Evolutionary conservation across 64 coral and sea anemone genomes (phyloP).

Genomic region (Montipora sp.): DNA sequence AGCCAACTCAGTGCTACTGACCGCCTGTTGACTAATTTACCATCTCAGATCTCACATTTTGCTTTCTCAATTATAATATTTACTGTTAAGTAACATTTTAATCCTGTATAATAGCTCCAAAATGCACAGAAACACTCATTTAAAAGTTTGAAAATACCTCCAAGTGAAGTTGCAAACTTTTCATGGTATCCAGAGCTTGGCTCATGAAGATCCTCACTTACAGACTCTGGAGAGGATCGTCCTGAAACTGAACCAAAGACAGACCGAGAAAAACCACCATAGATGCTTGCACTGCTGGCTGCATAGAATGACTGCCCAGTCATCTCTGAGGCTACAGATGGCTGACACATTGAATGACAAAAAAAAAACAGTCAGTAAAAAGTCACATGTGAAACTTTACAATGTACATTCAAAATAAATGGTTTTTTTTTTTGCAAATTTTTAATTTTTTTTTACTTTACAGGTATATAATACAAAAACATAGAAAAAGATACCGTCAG

Average conservation of each 20-base stretch:
- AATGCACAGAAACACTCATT: no score
- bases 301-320: constrained; percentile 96
- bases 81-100: no score
- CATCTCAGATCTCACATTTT: no score
- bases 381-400: neutral
- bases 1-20: no score
- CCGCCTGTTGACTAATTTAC: no score
- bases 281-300: constrained; percentile 95
- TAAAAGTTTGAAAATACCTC: constrained; percentile 42
- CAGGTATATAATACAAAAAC: no score
- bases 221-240: constrained; percentile 95
- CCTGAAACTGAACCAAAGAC: constrained; percentile 97
- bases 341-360: constrained; percentile 10
- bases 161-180: constrained; percentile 85
- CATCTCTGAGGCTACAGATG: constrained; percentile 61
- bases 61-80: no score
- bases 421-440: no score
- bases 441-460: no score
- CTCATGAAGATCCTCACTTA: constrained; percentile 94
- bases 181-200: constrained; percentile 79
- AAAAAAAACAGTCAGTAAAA: neutral
- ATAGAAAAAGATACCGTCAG: no score
- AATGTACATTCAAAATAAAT: neutral
- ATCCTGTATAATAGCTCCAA: no score
- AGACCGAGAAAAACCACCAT: constrained; percentile 95